Conservation (phyloP, 2,888 invertebrate species). For the Alitta virens region DNA sequence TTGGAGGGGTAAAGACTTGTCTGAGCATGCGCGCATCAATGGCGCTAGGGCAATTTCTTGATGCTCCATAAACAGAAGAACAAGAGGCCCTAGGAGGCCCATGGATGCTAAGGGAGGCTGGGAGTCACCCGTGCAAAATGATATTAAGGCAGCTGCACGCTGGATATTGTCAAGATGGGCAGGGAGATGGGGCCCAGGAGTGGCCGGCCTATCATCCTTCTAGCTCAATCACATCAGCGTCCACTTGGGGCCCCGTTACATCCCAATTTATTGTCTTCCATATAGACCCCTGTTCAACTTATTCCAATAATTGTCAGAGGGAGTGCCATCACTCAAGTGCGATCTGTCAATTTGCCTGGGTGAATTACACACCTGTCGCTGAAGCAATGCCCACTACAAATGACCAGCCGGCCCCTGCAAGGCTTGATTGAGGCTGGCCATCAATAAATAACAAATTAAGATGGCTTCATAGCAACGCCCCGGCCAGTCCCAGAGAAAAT, state of each 20-base stretch:
- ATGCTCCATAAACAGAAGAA: not conserved
- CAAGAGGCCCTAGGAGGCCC: no score
- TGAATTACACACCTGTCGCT: not conserved
- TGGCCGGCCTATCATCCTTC: not conserved
- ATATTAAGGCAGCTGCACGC: no score
- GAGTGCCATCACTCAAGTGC: not conserved
- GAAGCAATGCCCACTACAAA: no score
- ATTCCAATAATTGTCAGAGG: slow-evolving; percentile 1
- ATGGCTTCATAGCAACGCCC: not conserved
- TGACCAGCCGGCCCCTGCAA: not conserved
- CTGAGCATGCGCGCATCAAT: not conserved
- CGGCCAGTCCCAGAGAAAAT: no score
- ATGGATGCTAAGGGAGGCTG: no score
- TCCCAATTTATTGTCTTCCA: slow-evolving; percentile 2
- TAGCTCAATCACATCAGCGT: not conserved
- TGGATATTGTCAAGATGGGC: not conserved
- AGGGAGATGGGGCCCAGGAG: not conserved
- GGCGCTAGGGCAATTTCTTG: not conserved
- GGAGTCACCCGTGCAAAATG: no score
- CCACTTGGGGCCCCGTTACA: not conserved
- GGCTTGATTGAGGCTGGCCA: not conserved
- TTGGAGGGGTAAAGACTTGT: no score
- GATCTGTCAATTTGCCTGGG: not conserved
- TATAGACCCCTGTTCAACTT: not conserved
- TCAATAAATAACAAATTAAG: slow-evolving; percentile 19